Evolutionary conservation across 2,888 invertebrate genomes (phyloP), one percentile per base, ranked within the genome.

Genomic region (Anorthoa munda): DNA sequence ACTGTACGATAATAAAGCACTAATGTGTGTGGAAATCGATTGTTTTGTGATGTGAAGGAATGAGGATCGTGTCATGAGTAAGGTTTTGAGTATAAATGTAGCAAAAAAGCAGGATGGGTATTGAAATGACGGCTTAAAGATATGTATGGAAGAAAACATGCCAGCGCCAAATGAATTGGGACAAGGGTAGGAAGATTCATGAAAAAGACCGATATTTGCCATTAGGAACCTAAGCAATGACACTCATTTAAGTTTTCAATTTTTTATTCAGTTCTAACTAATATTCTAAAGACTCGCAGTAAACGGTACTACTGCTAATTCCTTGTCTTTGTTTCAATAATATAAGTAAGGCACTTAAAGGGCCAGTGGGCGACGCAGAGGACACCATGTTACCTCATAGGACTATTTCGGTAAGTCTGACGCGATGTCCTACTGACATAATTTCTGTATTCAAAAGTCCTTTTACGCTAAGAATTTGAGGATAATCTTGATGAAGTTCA

Each of bases 351-450:
- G 72, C 51, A 53, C 75, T 79, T 83, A 71, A 39, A 75, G 77
- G 81, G 63, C 73, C 46, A 61, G 75, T 85, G 79, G 81, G 84
- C 83, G 82, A 64, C 63, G 72, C 61, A 82, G 71, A 74, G 77
- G 71, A 76, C 74, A 75, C 15, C 71, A 77, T 70, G 72, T 73
- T 79, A 70, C 85, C 81, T 77, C 75, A 68, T 50, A 66, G 53
- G 72, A 72, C 70, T 79, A 82, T 84, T 78, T 85, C 58, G 66
- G 81, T 71, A 73, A 1, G 48, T 66, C 69, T 73, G 72, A 76
- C 68, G 67, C 26, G 75, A 39, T 56, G 70, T 63, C 59, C 72
- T 68, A 71, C 63, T 79, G 70, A 61, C 67, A 56, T 83, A 83
- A 76, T 77, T 76, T 76, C 65, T 17, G 60, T 55, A 68, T 75